Conservation (phyloP, 2,797 vertebrate species). For the Danionella dracula region DNA sequence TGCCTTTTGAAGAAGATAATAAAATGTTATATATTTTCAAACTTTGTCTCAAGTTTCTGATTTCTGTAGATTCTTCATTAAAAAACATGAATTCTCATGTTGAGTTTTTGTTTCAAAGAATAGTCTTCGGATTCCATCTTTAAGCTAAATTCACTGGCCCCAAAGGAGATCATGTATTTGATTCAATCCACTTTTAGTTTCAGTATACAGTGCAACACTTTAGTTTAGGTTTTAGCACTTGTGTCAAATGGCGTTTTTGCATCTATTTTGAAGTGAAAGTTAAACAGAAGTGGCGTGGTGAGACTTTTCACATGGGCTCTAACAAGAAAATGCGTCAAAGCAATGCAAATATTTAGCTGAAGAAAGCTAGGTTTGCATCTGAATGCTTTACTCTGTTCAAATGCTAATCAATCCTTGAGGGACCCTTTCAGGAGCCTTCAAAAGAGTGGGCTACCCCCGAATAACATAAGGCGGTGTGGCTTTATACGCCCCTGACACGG, state of each 20-base stretch:
- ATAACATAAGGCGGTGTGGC: conserved; percentile 18
- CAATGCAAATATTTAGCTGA: conserved; percentile 53
- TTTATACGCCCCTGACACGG: conserved; percentile 24
- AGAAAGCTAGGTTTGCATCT: conserved; percentile 50
- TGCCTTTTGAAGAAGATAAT: conserved; percentile 68
- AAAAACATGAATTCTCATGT: not conserved
- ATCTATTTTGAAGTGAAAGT: conserved; percentile 23
- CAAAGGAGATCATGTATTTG: no score
- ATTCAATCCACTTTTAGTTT: no score
- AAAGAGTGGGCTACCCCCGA: conserved; percentile 33
- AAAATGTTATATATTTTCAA: conserved; percentile 64
- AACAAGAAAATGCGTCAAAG: conserved; percentile 46
- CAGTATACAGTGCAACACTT: no score
- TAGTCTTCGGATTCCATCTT: no score
- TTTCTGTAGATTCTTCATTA: no score
- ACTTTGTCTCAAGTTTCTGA: not conserved
- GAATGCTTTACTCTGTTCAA: conserved; percentile 46
- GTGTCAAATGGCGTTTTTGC: not conserved
- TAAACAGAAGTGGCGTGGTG: conserved; percentile 21
- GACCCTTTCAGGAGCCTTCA: conserved; percentile 42
- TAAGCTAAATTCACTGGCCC: no score
- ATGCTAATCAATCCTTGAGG: conserved; percentile 47
- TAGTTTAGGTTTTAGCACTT: not conserved
- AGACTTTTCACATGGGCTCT: conserved; percentile 20
- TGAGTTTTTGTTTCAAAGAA: no score